Base-by-base conservation (phyloP, 2,888 invertebrate genomes). In the Anaspis maculata region DNA sequence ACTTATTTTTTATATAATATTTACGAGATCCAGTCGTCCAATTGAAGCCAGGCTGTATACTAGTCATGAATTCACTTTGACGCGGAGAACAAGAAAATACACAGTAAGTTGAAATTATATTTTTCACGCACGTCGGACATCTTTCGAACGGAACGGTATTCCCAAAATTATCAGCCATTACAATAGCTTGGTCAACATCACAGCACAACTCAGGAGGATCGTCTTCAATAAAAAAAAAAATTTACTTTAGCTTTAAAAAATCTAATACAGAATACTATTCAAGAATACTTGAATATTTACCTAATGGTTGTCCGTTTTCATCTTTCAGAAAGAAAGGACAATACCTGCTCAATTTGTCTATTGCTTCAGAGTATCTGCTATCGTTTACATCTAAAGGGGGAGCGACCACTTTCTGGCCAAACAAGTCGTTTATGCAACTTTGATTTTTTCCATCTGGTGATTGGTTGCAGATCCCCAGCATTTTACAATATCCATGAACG, bases 121-220 rank as follows among this genome's bases (percentile, higher is more conserved):
- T 96, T 37, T 72, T 67, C 2, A 74, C 62, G 55, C 95, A 96
- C 0, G 83, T 76, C 0, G 87, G 84, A 57, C 96, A 96, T 24
- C 90, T 71, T 3, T 76, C 73, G 13, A 88, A 76, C 1, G 91
- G 62, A 25, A 77, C 77, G 0, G 84, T 81, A 40, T 79, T 63
- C 2, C 59, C 44, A 42, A 88, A 66, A 25, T 71, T 75, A 0
- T 55, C 40, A 0, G 72, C 61, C 69, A 81, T 72, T 2, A 57
- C 59, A 0, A 37, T 3, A 1, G 81, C 50, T 58, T 83, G 82
- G 0, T 43, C 40, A 0, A 46, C 43, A 48, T 74, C 67, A 54
- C 86, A 87, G 52, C 86, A 87, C 0, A 78, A 65, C 2, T 53
- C 15, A 4, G 75, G 67, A 14, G 69, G 57, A 10, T 16, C 37